Base-by-base conservation (phyloP, 92 coral and sea anemone species). In the Epizoanthus ramosus region DNA sequence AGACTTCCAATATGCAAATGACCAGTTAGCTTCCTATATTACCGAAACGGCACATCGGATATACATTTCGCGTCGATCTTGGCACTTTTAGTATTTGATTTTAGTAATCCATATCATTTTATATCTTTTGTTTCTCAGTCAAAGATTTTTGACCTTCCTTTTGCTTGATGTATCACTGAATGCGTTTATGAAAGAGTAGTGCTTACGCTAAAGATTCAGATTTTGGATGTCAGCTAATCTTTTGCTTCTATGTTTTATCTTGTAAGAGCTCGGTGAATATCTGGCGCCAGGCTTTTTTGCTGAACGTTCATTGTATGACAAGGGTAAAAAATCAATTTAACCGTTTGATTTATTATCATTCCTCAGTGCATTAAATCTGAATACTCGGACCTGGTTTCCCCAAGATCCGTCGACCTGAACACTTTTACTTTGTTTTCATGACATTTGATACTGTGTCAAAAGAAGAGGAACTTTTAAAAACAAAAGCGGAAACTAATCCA, bases 381-480 rank as follows among this genome's bases (percentile, higher is more conserved):
- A 35, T 31, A 39, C 24, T 50, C 54, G 54, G 45, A 77, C 54
- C 63, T 25, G 57, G 39, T 39, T 69, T 37, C 71, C 58, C 16
- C 33, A 43, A 39, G 52, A 77, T 60, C 70, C 31, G 35, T 9
- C 54, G 54, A n/a, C 35, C 39, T 33, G 23, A 67, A 67, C 43
- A 67, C 45, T 21, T 33, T 67, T 59, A 31, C 60, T 77, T 76
- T 76, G 67, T 75, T 63, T 35, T 75, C 15, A 69, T 77, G 71
- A 60, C 82, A 77, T 60, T 77, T 24, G 82, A 77, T 77, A 77
- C 82, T 60, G 57, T 77, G 63, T 77, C 66, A 63, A 19, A 28
- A n/a, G 67, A 25, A 76, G 63, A 61, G 82, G 82, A 77, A 77
- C 70, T 77, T 63, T 25, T n/a, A n/a, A n/a, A 21, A 61, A 61